Base-by-base conservation (phyloP, 2,888 invertebrate species). In the Drosophila helvetica region DNA sequence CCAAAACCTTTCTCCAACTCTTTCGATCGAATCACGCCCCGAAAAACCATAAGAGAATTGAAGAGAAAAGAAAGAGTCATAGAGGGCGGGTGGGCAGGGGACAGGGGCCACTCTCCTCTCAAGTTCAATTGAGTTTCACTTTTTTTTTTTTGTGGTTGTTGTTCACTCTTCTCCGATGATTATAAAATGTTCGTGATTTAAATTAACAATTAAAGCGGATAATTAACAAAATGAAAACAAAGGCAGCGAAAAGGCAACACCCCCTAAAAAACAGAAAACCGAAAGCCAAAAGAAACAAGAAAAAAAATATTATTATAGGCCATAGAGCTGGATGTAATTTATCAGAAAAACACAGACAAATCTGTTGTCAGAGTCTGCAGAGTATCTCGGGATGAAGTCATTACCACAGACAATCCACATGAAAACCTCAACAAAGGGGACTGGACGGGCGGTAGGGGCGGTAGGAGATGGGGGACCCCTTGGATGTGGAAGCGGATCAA, bases 191-290 rank as follows among this genome's bases (percentile, higher is more conserved):
- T 72, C 65, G 58, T 75, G 74, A 64, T 81, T 78, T 74, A 85
- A 82, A 82, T 82, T 80, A 81, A 82, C 85, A 85, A 82, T 85
- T 79, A 81, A 67, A 64, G 59, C 79, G 27, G 85, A 67, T 85
- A 85, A 82, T 82, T 85, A 82, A 81, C 82, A 81, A 81, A 78
- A 77, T 63, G 77, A 74, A 75, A 80, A 77, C 54, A 72, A 57
- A 59, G 52, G 42, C 64, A 66, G 46, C 51, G 53, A 68, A 38
- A 54, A 17, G 61, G 57, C 48, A 22, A 59, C 68, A 51, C 60
- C 60, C 58, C 51, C 50, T 17, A 43, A 51, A 64, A 55, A 60
- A 7, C 38, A 50, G 46, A 70, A 47, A 46, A 57, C 45, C 46
- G 48, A 50, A 60, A 64, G 59, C 57, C 59, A 70, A 54, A 69